Conservation (phyloP, 1,140 invertebrate genomes). For the Drosophila nasuta region DNA sequence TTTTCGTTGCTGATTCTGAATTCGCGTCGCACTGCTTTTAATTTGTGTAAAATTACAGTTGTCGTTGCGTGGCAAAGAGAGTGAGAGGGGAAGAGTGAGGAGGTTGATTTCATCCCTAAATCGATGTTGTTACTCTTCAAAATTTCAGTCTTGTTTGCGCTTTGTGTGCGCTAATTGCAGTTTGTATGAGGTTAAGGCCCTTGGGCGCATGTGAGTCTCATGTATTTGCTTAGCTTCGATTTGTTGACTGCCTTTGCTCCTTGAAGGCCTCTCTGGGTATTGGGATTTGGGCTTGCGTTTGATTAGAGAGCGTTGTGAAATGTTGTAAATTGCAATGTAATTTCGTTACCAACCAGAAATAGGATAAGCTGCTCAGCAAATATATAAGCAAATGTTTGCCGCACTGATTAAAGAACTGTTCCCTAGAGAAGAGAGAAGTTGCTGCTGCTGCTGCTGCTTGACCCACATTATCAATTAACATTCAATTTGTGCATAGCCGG, state of each 20-base stretch:
- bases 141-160: slow-evolving; percentile 58
- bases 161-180: slow-evolving; percentile 65
- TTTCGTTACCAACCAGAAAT: slow-evolving; percentile 35
- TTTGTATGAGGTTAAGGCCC: slow-evolving; percentile 50
- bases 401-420: slow-evolving; percentile 3
- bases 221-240: slow-evolving; percentile 52
- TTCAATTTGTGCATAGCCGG: slow-evolving; percentile 28
- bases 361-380: slow-evolving; percentile 50
- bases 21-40: slow-evolving; percentile 59
- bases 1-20: slow-evolving; percentile 14
- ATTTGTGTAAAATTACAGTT: slow-evolving; percentile 69
- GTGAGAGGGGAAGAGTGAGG: too few species aligned
- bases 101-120: slow-evolving; percentile 24
- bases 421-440: neutral
- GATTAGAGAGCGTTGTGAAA: slow-evolving; percentile 34
- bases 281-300: slow-evolving; percentile 4
- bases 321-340: slow-evolving; percentile 60
- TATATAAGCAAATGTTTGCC: slow-evolving; percentile 35
- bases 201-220: slow-evolving; percentile 11
- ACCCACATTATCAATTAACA: slow-evolving; percentile 46
- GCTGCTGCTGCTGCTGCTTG: neutral
- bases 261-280: slow-evolving; percentile 32
- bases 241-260: slow-evolving; percentile 40
- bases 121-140: slow-evolving; percentile 12
- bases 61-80: neutral